Evolutionary conservation across 1,140 invertebrate species (phyloP), one percentile per base, ranked within the genome.

Genomic region (Lordiphosa clarofinis): DNA sequence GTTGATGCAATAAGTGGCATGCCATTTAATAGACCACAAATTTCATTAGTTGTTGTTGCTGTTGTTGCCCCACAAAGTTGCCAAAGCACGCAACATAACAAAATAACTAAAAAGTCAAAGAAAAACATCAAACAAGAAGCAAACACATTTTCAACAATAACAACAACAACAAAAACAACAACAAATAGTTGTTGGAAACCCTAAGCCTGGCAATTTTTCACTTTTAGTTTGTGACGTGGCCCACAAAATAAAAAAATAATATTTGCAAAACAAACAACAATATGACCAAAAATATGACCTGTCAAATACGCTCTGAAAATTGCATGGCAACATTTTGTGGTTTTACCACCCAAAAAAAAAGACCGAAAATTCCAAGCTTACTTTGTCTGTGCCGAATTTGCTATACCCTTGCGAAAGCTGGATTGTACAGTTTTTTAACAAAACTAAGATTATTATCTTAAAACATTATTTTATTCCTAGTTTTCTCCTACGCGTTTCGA

Each of bases 11-110:
- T 73, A 73, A 72, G 61, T 72, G 68, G 69, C 68, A 66, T 73
- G 62, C 69, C 70, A 73, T 61, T 73, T 66, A 65, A 66, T 73
- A 73, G 70, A 73, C 70, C 62, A 42, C 70, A 73, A 73, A 31
- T 73, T 73, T 73, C 52, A 58, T 73, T 73, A 60, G 61, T 67
- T 57, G 59, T 31, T 44, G 48, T 35, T 35, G 44, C 43, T 57
- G 59, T 31, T 44, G 48, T 35, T 35, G 44, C 43, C 49, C 49
- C 13, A 50, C 28, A 31, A 31, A 31, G 64, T 49, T 71, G 43
- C 38, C 50, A 33, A 42, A 50, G 40, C 47, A 42, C 49, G 56
- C 21, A 13, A 15, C 10, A 15, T n/a, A 19, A 47, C 11, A n/a
- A 33, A 24, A 33, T 21, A 6, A 47, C 12, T 3, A 72, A 65